These are phyloP conservation scores for Glyptemys insculpta DNA, from an alignment of 2,797 vertebrate species.

Conservation along the genomic window DNA sequence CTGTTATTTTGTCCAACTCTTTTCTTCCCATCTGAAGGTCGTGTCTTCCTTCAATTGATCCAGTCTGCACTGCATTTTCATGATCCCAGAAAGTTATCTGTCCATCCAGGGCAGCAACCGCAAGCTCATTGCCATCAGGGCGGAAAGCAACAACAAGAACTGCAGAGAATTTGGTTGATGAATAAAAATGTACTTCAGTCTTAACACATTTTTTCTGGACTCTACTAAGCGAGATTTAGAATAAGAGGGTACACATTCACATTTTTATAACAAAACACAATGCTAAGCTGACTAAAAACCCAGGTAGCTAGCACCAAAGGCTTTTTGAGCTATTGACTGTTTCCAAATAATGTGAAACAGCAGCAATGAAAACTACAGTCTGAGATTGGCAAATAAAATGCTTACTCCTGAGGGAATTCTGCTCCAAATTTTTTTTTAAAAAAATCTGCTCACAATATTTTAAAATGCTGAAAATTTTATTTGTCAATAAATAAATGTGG, in stretches of 20 bases:
- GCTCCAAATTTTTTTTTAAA: too few species aligned
- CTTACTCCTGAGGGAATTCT: too few species aligned
- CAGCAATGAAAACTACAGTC: not conserved
- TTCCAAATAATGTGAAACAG: not conserved
- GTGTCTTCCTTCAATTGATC: constrained; percentile 90
- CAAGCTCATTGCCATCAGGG: constrained; percentile 92
- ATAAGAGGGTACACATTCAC: not conserved
- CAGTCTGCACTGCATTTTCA: constrained; percentile 85
- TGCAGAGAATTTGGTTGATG: constrained; percentile 57
- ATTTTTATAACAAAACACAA: not conserved
- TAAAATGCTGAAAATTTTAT: too few species aligned
- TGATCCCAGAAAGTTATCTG: constrained; percentile 96
- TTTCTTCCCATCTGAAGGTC: constrained; percentile 94
- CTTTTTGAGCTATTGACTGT: not conserved
- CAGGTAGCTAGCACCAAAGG: not conserved
- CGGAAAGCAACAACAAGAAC: constrained; percentile 90
- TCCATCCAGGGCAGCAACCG: constrained; percentile 90
- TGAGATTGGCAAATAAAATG: not conserved
- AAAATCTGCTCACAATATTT: too few species aligned
- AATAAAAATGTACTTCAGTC: not conserved
- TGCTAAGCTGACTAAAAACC: not conserved
- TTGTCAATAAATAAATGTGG: too few species aligned
- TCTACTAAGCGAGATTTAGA: not conserved
- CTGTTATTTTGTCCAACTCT: constrained; percentile 94
- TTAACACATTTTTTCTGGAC: not conserved